Base-by-base conservation (phyloP, 2,888 invertebrate species). In the Cryptocheilus praepositus region DNA sequence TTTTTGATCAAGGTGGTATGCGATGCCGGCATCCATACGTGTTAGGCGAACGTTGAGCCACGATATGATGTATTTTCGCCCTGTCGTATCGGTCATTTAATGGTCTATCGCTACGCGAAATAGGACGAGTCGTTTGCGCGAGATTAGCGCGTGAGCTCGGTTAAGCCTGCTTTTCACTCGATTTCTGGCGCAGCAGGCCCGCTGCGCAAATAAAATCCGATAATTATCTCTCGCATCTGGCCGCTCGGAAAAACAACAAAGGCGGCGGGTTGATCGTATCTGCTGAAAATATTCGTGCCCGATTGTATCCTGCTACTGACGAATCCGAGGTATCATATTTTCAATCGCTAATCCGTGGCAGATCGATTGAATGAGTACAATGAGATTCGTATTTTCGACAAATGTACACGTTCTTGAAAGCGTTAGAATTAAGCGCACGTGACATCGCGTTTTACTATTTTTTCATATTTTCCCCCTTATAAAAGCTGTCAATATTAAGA, bases 151-250 rank as follows among this genome's bases (percentile, higher is more conserved):
- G 21, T 52, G 21, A 64, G 63, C 63, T 63, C 68, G 54, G 65
- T 72, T 69, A 57, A 70, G 45, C 62, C 61, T 53, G 68, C 63
- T 69, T 71, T 71, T 67, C 69, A 45, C 28, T 19, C 4, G 36
- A 11, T 51, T 53, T 57, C 60, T 46, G 63, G 56, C 56, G 46
- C 65, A n/a, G 15, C 53, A 15, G 13, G 21, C 25, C 7, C 3
- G 54, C 54, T 1, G 4, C 36, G 18, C 18, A 11, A 16, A 54
- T 36, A 16, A 16, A 18, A 54, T 0, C 25, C 57, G n/a, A n/a
- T 11, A 21, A 22, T 15, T 18, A 19, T 57, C 18, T 19, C 43
- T 43, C 43, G 4, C 7, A 55, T 55, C 36, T 36, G 19, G 18
- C 13, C 28, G 28, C 36, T 28, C 18, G 18, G 28, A 54, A 54